Evolutionary conservation across 1,140 invertebrate genomes (phyloP).

Genomic region (Batillaria attramentaria): DNA sequence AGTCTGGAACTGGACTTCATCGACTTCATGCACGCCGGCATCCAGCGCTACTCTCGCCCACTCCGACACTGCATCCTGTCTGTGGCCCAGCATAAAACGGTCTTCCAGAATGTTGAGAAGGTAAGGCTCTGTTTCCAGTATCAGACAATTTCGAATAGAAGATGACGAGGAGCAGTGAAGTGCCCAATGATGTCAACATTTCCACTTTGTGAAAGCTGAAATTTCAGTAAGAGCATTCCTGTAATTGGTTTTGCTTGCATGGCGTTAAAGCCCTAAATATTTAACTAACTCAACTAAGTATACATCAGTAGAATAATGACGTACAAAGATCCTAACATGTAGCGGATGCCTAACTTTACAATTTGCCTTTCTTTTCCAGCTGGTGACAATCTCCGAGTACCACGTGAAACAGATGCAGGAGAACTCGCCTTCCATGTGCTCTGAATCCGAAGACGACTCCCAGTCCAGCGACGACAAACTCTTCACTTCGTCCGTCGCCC

Average conservation of each 20-base stretch:
- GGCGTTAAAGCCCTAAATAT: too few relatives aligned
- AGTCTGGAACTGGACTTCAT: slow-evolving; percentile 65
- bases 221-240: not conserved
- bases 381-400: slow-evolving; percentile 66
- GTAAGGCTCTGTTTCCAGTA: slow-evolving; percentile 48
- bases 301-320: not conserved
- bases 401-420: slow-evolving; percentile 68
- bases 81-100: slow-evolving; percentile 56
- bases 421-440: slow-evolving; percentile 57
- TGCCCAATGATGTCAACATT: not conserved
- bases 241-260: too few relatives aligned
- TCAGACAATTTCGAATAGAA: slow-evolving; percentile 7
- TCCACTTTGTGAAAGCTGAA: not conserved
- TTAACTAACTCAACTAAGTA: not conserved
- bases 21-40: slow-evolving; percentile 65
- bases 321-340: not conserved
- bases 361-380: slow-evolving; percentile 41
- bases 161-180: not conserved
- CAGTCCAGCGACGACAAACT: slow-evolving; percentile 55
- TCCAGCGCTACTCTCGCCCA: slow-evolving; percentile 65
- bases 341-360: not conserved
- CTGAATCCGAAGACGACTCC: slow-evolving; percentile 54
- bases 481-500: slow-evolving; percentile 58
- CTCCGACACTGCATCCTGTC: slow-evolving; percentile 65
- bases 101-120: slow-evolving; percentile 71